Percentiles rank a stretch among this genome's conserved stretches.
These are phyloP conservation scores for Hafferia zeledoni DNA, from an alignment of 2,797 vertebrate species.

Conservation along the genomic window DNA sequence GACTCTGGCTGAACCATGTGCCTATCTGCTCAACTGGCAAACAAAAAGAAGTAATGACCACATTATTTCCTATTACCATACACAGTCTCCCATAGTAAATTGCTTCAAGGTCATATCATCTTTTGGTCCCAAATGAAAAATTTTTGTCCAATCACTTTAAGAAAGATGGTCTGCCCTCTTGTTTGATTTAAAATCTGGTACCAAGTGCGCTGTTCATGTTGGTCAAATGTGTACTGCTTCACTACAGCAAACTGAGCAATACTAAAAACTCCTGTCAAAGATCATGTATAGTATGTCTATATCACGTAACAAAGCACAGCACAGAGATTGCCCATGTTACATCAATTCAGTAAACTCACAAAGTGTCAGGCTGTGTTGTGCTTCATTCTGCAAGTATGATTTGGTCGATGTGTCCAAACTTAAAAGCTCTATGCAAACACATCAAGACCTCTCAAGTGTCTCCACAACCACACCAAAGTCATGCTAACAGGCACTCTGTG, in stretches of 20 bases:
- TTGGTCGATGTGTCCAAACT: not conserved
- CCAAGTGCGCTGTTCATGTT: fast-evolving
- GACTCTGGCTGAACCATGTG: not conserved
- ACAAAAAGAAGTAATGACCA: not conserved
- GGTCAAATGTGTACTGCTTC: not conserved
- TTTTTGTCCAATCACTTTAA: not conserved
- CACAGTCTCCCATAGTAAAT: not conserved
- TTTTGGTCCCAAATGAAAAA: not conserved
- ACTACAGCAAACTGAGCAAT: not conserved
- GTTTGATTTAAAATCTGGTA: not conserved
- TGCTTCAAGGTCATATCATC: not conserved
- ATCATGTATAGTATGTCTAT: not conserved
- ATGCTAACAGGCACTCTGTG: not conserved
- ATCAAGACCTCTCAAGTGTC: not conserved
- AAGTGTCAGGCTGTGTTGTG: not conserved
- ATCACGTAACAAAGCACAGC: not conserved
- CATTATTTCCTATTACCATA: not conserved
- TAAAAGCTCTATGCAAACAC: not conserved
- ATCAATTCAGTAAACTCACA: not conserved
- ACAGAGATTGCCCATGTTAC: not conserved
- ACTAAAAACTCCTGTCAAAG: not conserved
- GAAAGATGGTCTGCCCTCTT: not conserved
- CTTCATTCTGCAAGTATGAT: not conserved
- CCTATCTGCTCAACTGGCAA: not conserved
- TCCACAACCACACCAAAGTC: not conserved